Percentiles rank a stretch among this genome's conserved stretches.
Conservation (phyloP, 1,140 invertebrate genomes). For the Drosophila persimilis region DNA sequence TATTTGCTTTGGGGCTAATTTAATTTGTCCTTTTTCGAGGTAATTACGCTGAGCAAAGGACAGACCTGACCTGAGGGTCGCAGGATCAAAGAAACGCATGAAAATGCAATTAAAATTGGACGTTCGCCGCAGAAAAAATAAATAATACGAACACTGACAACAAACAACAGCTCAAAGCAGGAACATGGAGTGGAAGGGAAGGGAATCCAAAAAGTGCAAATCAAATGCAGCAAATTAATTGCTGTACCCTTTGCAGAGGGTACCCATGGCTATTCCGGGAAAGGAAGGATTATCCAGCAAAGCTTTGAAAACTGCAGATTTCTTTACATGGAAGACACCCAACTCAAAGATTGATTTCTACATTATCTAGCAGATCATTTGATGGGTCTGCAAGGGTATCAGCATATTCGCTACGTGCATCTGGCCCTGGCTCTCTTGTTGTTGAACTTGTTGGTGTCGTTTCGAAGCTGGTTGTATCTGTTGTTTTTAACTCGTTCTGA, state of each 20-base stretch:
- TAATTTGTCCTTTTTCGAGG: constrained; percentile 60
- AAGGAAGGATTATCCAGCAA: no score
- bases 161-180: constrained; percentile 41
- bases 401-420: no score
- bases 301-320: no score
- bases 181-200: constrained; percentile 31
- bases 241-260: neutral
- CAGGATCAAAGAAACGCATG: constrained; percentile 30
- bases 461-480: no score
- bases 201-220: constrained; percentile 60
- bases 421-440: neutral
- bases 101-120: constrained; percentile 51
- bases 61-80: constrained; percentile 15
- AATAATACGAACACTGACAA: constrained; percentile 17
- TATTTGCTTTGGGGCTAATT: constrained; percentile 64
- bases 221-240: constrained; percentile 64
- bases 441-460: constrained; percentile 3
- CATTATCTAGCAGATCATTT: no score
- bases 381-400: no score
- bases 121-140: constrained; percentile 33
- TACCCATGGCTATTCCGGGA: no score
- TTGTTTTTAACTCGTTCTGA: no score
- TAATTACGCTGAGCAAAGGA: constrained; percentile 50
- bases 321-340: no score
- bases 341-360: no score